phyloP scores from a whole-genome alignment of 2,888 invertebrate genomes.

The Ennomos quercinarius region DNA sequence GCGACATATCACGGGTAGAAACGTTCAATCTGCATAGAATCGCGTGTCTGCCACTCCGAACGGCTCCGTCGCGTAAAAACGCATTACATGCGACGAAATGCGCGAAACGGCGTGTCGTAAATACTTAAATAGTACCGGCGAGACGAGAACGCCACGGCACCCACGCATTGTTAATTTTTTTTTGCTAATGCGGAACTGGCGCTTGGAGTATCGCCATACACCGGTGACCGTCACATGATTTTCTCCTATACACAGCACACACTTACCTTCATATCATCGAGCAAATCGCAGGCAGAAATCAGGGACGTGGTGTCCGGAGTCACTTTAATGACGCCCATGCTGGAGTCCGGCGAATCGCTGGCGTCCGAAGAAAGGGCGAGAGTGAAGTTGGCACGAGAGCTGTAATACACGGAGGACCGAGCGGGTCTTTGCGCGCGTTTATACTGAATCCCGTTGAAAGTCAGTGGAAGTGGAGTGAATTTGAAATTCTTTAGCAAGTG shows the following conservation, averaged over 20 bases:
- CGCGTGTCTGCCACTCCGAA: conserved; percentile 44
- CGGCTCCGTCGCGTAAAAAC: conserved; percentile 49
- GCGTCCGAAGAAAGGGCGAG: conserved; percentile 1
- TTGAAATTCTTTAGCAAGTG: conserved; percentile 56
- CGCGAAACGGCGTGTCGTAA: conserved; percentile 53
- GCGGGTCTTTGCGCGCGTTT: conserved; percentile 64
- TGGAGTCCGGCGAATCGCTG: conserved; percentile 32
- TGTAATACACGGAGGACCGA: conserved; percentile 69
- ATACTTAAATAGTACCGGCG: conserved; percentile 41
- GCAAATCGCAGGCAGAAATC: conserved; percentile 78
- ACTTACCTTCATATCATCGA: conserved; percentile 83
- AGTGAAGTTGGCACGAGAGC: conserved; percentile 33
- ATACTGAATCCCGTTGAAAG: conserved; percentile 50
- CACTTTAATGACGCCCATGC: conserved; percentile 81
- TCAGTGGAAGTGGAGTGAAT: conserved; percentile 49
- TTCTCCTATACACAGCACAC: conserved; percentile 46
- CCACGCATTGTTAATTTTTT: conserved; percentile 60
- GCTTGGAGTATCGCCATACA: conserved; percentile 55
- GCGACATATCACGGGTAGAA: conserved; percentile 11
- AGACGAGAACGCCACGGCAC: conserved; percentile 49
- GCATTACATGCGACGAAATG: conserved; percentile 47
- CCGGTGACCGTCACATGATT: conserved; percentile 23
- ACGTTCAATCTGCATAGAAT: conserved; percentile 46
- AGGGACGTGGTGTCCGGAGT: conserved; percentile 75
- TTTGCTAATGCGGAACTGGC: conserved; percentile 59